phyloP scores from a whole-genome alignment of 2,797 vertebrate species.

The Bucorvus abyssinicus region DNA sequence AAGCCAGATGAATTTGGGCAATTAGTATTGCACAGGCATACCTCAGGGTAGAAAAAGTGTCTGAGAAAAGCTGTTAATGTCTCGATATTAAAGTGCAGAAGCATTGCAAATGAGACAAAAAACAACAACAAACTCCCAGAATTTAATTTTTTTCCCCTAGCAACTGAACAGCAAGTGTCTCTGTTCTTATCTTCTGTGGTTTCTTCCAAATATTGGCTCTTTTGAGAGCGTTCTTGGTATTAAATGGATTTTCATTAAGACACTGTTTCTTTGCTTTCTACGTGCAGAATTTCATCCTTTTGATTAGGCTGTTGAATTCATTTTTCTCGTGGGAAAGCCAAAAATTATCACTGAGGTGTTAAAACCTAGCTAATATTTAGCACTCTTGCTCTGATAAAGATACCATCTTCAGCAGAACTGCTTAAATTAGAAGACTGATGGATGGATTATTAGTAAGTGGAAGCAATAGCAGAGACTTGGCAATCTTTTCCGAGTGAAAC shows the following conservation, averaged over 20 bases:
- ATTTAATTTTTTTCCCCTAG: neutral
- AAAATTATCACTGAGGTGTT: neutral
- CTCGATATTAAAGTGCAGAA: neutral
- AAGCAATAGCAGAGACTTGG: neutral
- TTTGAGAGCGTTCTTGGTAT: neutral
- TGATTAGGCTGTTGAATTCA: neutral
- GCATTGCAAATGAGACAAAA: neutral
- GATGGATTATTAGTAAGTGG: neutral
- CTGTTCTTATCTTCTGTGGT: neutral
- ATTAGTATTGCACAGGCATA: neutral
- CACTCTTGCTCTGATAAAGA: neutral
- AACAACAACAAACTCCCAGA: accelerated
- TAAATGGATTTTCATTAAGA: neutral
- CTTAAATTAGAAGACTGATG: neutral
- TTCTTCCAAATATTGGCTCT: neutral
- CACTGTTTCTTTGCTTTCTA: neutral
- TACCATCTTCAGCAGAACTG: neutral
- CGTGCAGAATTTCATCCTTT: neutral
- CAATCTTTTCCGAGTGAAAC: neutral
- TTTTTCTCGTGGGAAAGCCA: neutral
- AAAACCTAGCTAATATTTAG: neutral
- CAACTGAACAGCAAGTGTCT: neutral
- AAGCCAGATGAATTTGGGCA: neutral
- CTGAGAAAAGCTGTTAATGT: neutral
- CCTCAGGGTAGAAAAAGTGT: neutral